These are phyloP conservation scores for Drosophila albomicans DNA, from an alignment of 1,140 invertebrate genomes.

Conservation along the genomic window DNA sequence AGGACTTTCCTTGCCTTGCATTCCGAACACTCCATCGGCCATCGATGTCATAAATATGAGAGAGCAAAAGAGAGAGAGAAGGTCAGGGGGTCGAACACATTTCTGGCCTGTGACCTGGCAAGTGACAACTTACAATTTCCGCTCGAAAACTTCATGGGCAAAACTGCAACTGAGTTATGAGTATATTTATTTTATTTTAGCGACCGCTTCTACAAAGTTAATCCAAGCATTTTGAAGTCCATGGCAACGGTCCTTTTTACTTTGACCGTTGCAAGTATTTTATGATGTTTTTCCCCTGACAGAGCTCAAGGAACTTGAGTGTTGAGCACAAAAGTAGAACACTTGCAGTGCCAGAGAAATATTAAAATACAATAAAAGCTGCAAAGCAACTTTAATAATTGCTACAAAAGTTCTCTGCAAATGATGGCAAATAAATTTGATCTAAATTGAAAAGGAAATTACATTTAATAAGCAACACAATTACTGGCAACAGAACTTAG, in stretches of 20 bases:
- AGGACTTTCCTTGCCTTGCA: slow-evolving; percentile 17
- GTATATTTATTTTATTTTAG: slow-evolving; percentile 22
- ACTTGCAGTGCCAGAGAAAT: background rate
- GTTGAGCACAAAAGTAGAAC: background rate
- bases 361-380: background rate
- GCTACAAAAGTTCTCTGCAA: too few relatives aligned
- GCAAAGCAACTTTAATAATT: too few relatives aligned
- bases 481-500: background rate
- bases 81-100: background rate
- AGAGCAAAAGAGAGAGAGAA: background rate
- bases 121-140: slow-evolving; percentile 57
- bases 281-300: slow-evolving; percentile 7
- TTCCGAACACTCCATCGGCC: slow-evolving; percentile 7
- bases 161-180: slow-evolving; percentile 45
- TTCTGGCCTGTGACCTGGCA: slow-evolving; percentile 16
- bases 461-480: background rate
- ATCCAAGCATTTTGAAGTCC: slow-evolving; percentile 3
- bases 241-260: background rate
- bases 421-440: background rate
- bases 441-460: background rate
- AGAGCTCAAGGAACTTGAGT: background rate
- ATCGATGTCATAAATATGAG: slow-evolving; percentile 42
- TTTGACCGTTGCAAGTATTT: slow-evolving; percentile 24
- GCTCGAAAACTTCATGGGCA: slow-evolving; percentile 34
- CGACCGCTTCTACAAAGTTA: slow-evolving; percentile 11